Evolutionary conservation across 1,140 invertebrate genomes (phyloP), one percentile per base, ranked within the genome.

Genomic region (Drosophila subpulchrella): DNA sequence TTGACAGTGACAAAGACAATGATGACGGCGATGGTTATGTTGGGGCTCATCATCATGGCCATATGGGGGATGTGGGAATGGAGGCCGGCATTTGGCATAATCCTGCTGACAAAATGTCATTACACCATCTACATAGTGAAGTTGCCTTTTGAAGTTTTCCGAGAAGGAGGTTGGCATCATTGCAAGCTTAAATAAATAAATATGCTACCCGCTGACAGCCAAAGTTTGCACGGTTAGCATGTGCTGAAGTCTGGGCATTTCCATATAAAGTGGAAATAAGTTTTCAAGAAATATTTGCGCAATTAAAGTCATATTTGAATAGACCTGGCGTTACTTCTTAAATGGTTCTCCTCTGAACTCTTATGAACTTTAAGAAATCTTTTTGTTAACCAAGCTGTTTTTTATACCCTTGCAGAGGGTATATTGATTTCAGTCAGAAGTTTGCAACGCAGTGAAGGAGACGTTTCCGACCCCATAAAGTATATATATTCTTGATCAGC

Each of bases 1-100:
- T 77, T 89, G 83, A 89, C 83, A 88, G 84, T 88, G 84, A 88
- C 84, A 83, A 72, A 89, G 80, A 76, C 67, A 73, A 88, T 88
- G 61, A 86, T 88, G 78, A 84, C 60, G 56, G 62, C 39, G 51
- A 82, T 67, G 63, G 63, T 62, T 59, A 68, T 53, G 46, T 44
- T 30, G 57, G 58, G 53, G 56, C 41, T 56, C 50, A 48, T 67
- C 36, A 71, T 46, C 36, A 71, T 36, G 56, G 38, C 32, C 38
- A 39, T 30, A 63, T 44, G 36, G 60, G 8, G 8, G n/a, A 12
- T 34, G 44, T 13, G 7, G 6, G 36, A 11, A n/a, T 46, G 53
- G 56, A 51, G 60, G 66, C 76, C 78, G 57, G 62, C 79, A 81
- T 73, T 83, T 60, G 84, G 72, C 66, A 79, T 89, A 75, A 79